phyloP scores from a whole-genome alignment of 2,113 vertebrate genomes.

The Pituophis catenifer region DNA sequence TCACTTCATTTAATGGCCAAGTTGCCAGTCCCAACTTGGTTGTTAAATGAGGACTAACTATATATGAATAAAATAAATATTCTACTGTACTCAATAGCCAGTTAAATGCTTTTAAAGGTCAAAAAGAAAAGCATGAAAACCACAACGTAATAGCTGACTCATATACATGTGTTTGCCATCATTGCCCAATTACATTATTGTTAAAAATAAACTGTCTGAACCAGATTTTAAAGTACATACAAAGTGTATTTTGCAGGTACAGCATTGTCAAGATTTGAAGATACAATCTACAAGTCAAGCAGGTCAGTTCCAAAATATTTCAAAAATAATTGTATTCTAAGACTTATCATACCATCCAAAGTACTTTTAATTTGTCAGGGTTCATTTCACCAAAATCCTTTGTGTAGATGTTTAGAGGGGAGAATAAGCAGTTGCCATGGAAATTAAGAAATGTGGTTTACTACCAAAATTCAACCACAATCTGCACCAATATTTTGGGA shows the following conservation, averaged over 20 bases:
- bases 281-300: not conserved
- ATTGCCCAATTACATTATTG: not conserved
- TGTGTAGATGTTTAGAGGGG: not conserved
- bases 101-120: not conserved
- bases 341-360: not conserved
- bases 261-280: not conserved
- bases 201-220: not conserved
- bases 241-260: not conserved
- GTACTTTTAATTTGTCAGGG: not conserved
- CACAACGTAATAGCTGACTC: not conserved
- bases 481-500: not conserved
- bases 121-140: not conserved
- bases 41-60: not conserved
- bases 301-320: not conserved
- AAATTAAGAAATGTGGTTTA: not conserved
- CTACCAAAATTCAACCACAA: not conserved
- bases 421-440: not conserved
- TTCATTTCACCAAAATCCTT: not conserved
- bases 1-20: not conserved
- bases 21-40: not conserved
- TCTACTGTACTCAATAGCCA: not conserved
- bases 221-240: not conserved
- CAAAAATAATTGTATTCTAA: not conserved
- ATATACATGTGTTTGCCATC: not conserved
- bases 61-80: not conserved